Percentiles rank a stretch among this genome's conserved stretches.
Conservation (phyloP, 2,113 vertebrate species). For the Lethenteron reissneri region DNA sequence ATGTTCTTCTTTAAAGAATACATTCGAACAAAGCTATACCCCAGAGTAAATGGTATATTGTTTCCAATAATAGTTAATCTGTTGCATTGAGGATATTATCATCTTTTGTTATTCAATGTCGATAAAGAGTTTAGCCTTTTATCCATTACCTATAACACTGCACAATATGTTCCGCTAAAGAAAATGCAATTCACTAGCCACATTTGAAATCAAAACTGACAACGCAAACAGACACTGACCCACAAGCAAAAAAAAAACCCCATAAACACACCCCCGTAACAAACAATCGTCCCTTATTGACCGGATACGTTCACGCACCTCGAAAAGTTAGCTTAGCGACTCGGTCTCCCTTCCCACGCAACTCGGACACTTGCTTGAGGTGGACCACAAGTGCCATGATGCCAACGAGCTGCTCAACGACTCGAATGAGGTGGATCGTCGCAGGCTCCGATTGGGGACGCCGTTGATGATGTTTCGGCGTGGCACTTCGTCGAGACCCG, state of each 20-base stretch:
- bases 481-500: too few species aligned
- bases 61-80: too few species aligned
- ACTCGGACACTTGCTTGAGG: slow-evolving; percentile 41
- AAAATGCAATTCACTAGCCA: too few species aligned
- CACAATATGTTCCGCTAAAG: background rate
- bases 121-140: too few species aligned
- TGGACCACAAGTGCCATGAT: slow-evolving; percentile 50
- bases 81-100: too few species aligned
- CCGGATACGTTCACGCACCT: slow-evolving; percentile 26
- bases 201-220: too few species aligned
- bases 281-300: background rate
- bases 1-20: too few species aligned
- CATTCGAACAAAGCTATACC: too few species aligned
- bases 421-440: background rate
- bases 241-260: background rate
- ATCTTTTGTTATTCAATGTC: too few species aligned
- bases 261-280: background rate
- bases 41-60: too few species aligned
- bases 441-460: too few species aligned
- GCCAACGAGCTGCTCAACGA: slow-evolving; percentile 7
- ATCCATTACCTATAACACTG: background rate
- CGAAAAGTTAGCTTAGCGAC: slow-evolving; percentile 67
- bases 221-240: background rate
- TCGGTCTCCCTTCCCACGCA: slow-evolving; percentile 45
- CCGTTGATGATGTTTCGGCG: too few species aligned